Evolutionary conservation across 1,140 invertebrate species (phyloP).

Genomic region (Aphelenchoides avenae): DNA sequence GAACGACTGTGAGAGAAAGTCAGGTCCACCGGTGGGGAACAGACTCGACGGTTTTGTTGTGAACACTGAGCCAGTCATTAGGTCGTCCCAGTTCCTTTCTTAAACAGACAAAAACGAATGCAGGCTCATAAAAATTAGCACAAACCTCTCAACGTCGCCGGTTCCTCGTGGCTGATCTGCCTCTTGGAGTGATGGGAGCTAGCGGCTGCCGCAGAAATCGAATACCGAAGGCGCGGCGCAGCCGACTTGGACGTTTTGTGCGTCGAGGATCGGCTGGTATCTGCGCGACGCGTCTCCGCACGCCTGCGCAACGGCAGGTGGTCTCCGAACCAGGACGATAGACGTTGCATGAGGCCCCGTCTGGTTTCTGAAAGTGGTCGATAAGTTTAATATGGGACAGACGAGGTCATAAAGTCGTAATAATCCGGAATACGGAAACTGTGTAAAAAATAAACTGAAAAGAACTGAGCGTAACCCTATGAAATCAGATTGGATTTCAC

Average conservation of each 20-base stretch:
- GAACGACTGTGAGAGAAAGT: neutral
- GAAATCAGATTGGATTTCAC: too few species aligned
- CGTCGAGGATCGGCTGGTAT: constrained; percentile 1
- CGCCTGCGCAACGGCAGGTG: constrained; percentile 11
- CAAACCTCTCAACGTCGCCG: constrained; percentile 5
- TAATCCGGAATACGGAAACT: too few species aligned
- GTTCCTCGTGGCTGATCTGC: constrained; percentile 3
- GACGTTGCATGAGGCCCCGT: constrained; percentile 13
- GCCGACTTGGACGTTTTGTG: constrained; percentile 20
- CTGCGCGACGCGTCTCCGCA: neutral
- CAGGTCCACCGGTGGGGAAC: neutral
- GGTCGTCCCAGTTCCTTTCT: neutral
- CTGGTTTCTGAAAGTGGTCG: neutral
- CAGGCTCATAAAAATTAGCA: neutral
- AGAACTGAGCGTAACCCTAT: too few species aligned
- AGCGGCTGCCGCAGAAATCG: constrained; percentile 5
- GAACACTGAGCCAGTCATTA: constrained; percentile 8
- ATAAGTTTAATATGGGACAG: too few species aligned
- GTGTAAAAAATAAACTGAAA: too few species aligned
- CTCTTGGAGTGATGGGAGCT: neutral
- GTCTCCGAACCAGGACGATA: constrained; percentile 23
- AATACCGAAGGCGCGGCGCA: constrained; percentile 18
- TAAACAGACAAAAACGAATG: neutral
- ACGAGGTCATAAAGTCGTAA: too few species aligned
- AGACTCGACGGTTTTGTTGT: constrained; percentile 4